Evolutionary conservation across 2,113 vertebrate species (phyloP).

Genomic region (Saguinus midas): DNA sequence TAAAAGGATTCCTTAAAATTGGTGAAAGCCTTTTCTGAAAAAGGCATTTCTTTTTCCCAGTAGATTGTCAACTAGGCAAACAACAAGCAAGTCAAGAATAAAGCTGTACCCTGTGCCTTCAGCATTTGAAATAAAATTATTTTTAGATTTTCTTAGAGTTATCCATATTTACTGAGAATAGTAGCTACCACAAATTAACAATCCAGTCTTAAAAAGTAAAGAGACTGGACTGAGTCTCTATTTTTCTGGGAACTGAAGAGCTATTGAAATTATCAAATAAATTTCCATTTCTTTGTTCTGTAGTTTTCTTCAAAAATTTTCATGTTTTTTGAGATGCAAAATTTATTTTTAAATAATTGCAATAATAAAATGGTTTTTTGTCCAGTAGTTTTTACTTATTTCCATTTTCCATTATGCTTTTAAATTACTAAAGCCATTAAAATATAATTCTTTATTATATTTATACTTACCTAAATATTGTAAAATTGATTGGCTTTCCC

Average conservation of each 20-base stretch:
- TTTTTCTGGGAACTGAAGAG: neutral
- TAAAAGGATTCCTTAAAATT: slow-evolving; percentile 2
- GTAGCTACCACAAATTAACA: neutral
- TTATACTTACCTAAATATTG: neutral
- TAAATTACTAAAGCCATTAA: slow-evolving; percentile 2
- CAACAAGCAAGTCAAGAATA: neutral
- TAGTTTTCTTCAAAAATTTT: slow-evolving; percentile 26
- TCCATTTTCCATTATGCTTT: neutral
- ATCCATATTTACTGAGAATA: neutral
- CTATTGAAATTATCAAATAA: neutral
- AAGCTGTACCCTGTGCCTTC: neutral
- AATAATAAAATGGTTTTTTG: neutral
- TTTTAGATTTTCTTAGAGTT: slow-evolving; percentile 20
- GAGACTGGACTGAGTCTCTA: neutral
- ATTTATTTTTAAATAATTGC: neutral
- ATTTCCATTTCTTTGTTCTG: neutral
- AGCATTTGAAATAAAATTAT: slow-evolving; percentile 8
- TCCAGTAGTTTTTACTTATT: neutral
- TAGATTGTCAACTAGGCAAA: neutral
- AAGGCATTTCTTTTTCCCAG: neutral
- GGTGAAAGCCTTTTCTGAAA: neutral
- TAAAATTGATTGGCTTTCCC: neutral
- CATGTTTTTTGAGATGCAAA: neutral
- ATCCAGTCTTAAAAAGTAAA: neutral
- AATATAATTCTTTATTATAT: neutral